A percentile compares a stretch with the other conserved stretches of the same genome.
phyloP scores from a whole-genome alignment of 2,888 invertebrate species.

The Flabesymbios commensalis region DNA sequence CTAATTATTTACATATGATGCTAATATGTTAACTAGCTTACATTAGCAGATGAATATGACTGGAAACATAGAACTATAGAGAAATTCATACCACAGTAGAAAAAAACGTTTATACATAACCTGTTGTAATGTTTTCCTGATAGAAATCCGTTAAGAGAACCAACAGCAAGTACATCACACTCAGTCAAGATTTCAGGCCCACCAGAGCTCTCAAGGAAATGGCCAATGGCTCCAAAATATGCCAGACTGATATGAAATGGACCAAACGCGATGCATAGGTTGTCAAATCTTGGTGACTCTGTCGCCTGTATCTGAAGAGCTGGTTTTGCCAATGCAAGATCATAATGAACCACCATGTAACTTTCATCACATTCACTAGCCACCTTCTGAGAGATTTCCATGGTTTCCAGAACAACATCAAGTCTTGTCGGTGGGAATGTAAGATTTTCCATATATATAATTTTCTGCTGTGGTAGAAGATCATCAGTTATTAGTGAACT shows the following conservation, averaged over 20 bases:
- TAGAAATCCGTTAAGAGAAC: constrained; percentile 31
- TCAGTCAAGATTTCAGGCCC: constrained; percentile 32
- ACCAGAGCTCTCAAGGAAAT: constrained; percentile 33
- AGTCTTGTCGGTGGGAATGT: constrained; percentile 24
- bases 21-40: too few species aligned
- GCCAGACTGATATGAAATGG: constrained; percentile 33
- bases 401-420: constrained; percentile 30
- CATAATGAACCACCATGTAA: constrained; percentile 5
- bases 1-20: too few species aligned
- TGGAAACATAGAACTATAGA: too few species aligned
- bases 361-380: constrained; percentile 20
- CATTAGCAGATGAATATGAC: too few species aligned
- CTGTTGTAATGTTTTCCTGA: constrained; percentile 29
- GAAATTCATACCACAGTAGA: too few species aligned
- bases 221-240: constrained; percentile 32
- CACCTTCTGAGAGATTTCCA: constrained; percentile 21
- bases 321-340: constrained; percentile 11
- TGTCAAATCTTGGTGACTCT: constrained; percentile 9
- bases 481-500: constrained; percentile 21
- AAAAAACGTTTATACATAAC: too few species aligned
- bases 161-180: constrained; percentile 26
- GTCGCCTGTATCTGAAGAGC: constrained; percentile 9
- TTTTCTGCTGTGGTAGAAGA: constrained; percentile 21
- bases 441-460: constrained; percentile 26
- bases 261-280: constrained; percentile 20